Conservation (phyloP, 2,888 invertebrate species). For the Epinotia ramella region DNA sequence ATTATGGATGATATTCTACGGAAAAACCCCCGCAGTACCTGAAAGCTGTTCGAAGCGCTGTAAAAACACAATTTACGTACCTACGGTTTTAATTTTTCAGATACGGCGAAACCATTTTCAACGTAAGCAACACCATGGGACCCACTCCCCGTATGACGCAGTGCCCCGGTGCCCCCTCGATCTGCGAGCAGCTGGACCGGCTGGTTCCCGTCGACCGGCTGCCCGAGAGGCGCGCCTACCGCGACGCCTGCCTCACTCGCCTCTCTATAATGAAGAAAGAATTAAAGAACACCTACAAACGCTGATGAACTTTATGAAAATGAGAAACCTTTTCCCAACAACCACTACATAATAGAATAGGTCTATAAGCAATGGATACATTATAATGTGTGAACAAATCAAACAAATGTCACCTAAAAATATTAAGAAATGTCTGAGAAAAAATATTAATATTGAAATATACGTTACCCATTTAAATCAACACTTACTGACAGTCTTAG, state of each 20-base stretch:
- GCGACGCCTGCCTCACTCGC: slow-evolving; percentile 93
- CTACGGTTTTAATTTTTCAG: slow-evolving; percentile 54
- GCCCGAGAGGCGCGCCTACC: slow-evolving; percentile 90
- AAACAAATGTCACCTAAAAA: not conserved
- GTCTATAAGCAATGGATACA: no score
- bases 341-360: no score
- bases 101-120: slow-evolving; percentile 85
- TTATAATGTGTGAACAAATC: not conserved
- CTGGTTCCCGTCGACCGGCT: slow-evolving; percentile 91
- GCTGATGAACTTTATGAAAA: slow-evolving; percentile 45
- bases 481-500: no score
- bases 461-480: no score
- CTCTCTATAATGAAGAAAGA: slow-evolving; percentile 92
- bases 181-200: slow-evolving; percentile 90
- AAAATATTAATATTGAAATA: not conserved
- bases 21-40: no score
- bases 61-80: no score
- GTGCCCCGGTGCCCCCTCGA: slow-evolving; percentile 87
- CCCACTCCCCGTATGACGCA: slow-evolving; percentile 88
- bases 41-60: no score
- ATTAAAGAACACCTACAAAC: slow-evolving; percentile 79
- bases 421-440: not conserved
- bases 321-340: not conserved
- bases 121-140: slow-evolving; percentile 90
- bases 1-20: no score